Evolutionary conservation across 2,888 invertebrate genomes (phyloP), one percentile per base, ranked within the genome.

Genomic region (Dromius quadrimaculatus): DNA sequence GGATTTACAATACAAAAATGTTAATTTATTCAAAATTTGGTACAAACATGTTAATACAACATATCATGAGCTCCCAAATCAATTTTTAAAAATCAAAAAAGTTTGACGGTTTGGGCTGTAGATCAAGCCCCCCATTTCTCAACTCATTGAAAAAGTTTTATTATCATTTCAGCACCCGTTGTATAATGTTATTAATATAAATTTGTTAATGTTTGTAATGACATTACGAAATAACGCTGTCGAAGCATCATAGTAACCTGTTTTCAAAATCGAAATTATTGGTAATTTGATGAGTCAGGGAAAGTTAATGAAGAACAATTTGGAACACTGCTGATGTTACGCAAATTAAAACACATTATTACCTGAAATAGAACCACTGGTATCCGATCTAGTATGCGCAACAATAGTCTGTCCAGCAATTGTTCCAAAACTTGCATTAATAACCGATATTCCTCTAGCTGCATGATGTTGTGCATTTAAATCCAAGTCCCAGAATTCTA

Each of bases 401-500:
- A 81, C 81, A 70, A 83, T 79, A 19, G 82, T 80, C 72, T 81
- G 81, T 62, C 80, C 82, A 22, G 76, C 77, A 61, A 81, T 75
- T 8, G 50, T 15, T 1, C 57, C 43, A 22, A 54, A 66, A 11
- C 68, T 43, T 1, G 61, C 32, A 32, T 43, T 43, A 5, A 70
- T 62, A 17, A 65, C 50, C 6, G 59, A 38, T 2, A 65, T n/a
- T 0, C 65, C 65, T 2, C 61, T 20, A 9, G 54, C 59, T 2
- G 74, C 76, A 74, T 80, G 79, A 72, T 80, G 80, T 73, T 80
- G 85, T 72, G 82, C 82, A 78, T 87, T 87, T 64, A 88, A 80
- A 78, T 89, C 88, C 78, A 89, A 80, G 77, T 92, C 92, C 94
- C 94, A 94, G 75, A 94, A 86, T 79, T 93, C 94, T 74, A 92